Percentiles rank a stretch among this genome's conserved stretches.
Evolutionary conservation across 2,797 vertebrate genomes (phyloP).

Genomic region (Phalloptychus januarius): DNA sequence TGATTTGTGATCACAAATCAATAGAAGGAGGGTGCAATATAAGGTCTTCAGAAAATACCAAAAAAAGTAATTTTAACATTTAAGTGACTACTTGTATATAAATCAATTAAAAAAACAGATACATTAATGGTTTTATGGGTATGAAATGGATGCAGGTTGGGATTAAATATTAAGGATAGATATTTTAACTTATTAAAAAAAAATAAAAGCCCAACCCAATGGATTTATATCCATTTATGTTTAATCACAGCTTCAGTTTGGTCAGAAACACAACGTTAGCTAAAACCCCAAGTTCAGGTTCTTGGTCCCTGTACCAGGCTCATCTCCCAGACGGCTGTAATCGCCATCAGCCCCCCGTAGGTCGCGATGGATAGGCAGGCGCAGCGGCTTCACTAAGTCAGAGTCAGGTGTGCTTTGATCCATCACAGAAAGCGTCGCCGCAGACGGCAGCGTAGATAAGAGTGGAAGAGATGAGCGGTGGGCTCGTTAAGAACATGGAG

Average conservation of each 20-base stretch:
- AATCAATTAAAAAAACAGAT: background rate
- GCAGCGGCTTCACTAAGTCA: constrained; percentile 1
- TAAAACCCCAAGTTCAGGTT: constrained; percentile 13
- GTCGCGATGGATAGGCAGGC: constrained; percentile 2
- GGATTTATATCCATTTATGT: constrained; percentile 4
- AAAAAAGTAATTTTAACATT: background rate
- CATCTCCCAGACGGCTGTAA: background rate
- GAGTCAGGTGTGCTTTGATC: constrained; percentile 24
- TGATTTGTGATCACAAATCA: background rate
- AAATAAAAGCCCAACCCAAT: background rate
- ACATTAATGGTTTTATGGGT: background rate
- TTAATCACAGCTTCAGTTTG: constrained; percentile 57
- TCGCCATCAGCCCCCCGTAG: background rate
- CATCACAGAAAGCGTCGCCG: constrained; percentile 23
- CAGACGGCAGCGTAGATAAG: constrained; percentile 14
- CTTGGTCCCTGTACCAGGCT: constrained; percentile 39
- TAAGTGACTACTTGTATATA: background rate
- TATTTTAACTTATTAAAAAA: background rate
- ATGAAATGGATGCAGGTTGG: background rate
- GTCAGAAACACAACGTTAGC: constrained; percentile 2
- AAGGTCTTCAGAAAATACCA: background rate
- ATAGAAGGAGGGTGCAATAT: background rate
- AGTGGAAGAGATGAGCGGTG: constrained; percentile 10
- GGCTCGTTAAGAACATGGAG: constrained; percentile 22
- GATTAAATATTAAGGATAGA: background rate